Evolutionary conservation across 1,140 invertebrate species (phyloP).

Genomic region (Leguminivora glycinivorella): DNA sequence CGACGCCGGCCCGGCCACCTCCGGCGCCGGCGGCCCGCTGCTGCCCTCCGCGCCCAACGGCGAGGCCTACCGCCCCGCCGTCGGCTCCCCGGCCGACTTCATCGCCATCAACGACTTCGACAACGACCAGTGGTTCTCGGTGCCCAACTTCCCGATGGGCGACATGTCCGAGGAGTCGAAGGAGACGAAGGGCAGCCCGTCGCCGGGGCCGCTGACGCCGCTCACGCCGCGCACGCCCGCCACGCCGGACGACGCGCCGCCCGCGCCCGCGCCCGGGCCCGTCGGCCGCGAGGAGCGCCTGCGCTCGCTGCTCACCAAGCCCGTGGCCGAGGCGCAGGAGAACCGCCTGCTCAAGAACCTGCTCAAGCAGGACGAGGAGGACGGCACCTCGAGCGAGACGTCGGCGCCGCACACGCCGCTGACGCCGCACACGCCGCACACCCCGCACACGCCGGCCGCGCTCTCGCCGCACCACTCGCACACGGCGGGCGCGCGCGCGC

Average conservation of each 20-base stretch:
- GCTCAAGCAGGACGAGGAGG: constrained; percentile 90
- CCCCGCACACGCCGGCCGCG: constrained; percentile 52
- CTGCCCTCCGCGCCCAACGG: constrained; percentile 85
- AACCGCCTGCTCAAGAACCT: constrained; percentile 86
- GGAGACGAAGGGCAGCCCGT: constrained; percentile 54
- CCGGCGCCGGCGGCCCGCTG: constrained; percentile 81
- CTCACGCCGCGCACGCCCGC: constrained; percentile 74
- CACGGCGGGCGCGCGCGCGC: constrained; percentile 41
- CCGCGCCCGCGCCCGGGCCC: constrained; percentile 47
- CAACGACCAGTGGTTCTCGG: constrained; percentile 76
- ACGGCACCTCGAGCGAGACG: constrained; percentile 79
- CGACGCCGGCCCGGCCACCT: constrained; percentile 54
- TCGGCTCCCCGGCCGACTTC: constrained; percentile 62
- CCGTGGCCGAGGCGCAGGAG: constrained; percentile 59
- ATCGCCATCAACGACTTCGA: constrained; percentile 79
- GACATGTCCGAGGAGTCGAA: constrained; percentile 63
- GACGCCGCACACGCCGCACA: constrained; percentile 65
- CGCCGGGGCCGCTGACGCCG: constrained; percentile 71
- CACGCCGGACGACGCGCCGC: constrained; percentile 52
- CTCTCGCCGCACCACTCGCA: constrained; percentile 36
- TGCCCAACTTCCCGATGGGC: constrained; percentile 48
- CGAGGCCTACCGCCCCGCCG: constrained; percentile 57
- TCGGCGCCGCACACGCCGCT: constrained; percentile 67
- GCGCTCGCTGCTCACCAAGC: constrained; percentile 81
- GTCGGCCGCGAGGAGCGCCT: constrained; percentile 78